phyloP scores from a whole-genome alignment of 1,140 invertebrate species.

The Nasonia longicornis region DNA sequence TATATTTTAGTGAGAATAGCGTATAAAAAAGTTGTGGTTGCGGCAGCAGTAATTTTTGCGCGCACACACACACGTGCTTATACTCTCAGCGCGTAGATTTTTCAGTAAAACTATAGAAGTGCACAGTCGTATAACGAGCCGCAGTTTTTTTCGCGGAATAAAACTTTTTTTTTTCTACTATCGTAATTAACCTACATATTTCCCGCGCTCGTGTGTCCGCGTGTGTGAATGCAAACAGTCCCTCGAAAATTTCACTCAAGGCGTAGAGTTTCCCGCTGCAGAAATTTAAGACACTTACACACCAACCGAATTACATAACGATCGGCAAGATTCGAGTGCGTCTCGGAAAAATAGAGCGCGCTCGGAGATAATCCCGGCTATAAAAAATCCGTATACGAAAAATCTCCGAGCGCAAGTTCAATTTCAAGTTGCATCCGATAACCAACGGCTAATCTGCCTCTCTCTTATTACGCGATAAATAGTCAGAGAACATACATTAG shows the following conservation, averaged over 20 bases:
- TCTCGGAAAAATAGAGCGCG: neutral
- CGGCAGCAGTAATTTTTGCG: conserved; percentile 27
- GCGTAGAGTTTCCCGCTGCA: neutral
- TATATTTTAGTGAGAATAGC: conserved; percentile 44
- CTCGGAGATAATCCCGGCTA: neutral
- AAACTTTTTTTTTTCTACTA: neutral
- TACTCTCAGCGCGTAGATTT: conserved; percentile 8
- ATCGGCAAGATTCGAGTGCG: neutral
- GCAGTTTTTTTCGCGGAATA: neutral
- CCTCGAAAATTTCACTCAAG: no score
- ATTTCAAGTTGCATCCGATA: conserved; percentile 26
- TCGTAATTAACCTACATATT: neutral
- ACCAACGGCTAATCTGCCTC: neutral
- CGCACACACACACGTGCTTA: neutral
- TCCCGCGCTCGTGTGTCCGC: neutral
- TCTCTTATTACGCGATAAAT: neutral
- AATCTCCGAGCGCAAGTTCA: conserved; percentile 10
- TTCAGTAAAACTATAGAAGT: conserved; percentile 27
- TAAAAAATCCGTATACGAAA: neutral
- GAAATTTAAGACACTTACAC: neutral
- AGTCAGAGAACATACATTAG: neutral
- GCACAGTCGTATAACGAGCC: neutral
- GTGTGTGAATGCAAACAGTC: no score
- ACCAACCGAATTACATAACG: neutral
- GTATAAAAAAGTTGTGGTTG: conserved; percentile 41